phyloP scores from a whole-genome alignment of 2,797 vertebrate species.

The Okamejei kenojei region DNA sequence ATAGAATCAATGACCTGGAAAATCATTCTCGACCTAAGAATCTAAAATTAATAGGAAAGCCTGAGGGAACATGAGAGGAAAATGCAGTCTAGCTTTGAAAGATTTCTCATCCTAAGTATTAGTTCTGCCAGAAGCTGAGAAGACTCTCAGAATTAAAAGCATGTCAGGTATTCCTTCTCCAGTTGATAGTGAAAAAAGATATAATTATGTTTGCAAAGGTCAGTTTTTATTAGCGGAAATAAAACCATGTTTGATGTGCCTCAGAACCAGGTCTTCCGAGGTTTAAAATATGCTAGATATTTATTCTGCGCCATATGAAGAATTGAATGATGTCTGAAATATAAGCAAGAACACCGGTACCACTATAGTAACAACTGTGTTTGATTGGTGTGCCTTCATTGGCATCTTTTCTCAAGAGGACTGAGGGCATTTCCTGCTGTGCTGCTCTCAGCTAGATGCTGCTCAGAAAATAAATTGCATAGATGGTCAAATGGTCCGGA shows the following conservation, averaged over 20 bases:
- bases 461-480: not conserved
- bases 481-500: not conserved
- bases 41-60: constrained; percentile 33
- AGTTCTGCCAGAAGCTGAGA: constrained; percentile 19
- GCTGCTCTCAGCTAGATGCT: not conserved
- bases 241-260: not conserved
- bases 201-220: constrained; percentile 6
- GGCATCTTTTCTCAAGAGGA: not conserved
- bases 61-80: constrained; percentile 8
- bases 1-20: constrained; percentile 32
- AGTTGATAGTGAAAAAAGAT: not conserved
- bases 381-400: not conserved
- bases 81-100: constrained; percentile 3
- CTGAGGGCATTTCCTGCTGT: not conserved
- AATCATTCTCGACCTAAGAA: constrained; percentile 2
- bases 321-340: not conserved
- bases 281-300: not conserved
- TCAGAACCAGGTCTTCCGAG: not conserved
- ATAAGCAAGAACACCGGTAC: not conserved
- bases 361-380: not conserved
- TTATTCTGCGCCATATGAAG: not conserved
- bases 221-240: constrained; percentile 1
- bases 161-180: not conserved
- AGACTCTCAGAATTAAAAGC: constrained; percentile 27
- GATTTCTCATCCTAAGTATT: not conserved